phyloP scores from a whole-genome alignment of 2,113 vertebrate species.

The Orcinus orca region DNA sequence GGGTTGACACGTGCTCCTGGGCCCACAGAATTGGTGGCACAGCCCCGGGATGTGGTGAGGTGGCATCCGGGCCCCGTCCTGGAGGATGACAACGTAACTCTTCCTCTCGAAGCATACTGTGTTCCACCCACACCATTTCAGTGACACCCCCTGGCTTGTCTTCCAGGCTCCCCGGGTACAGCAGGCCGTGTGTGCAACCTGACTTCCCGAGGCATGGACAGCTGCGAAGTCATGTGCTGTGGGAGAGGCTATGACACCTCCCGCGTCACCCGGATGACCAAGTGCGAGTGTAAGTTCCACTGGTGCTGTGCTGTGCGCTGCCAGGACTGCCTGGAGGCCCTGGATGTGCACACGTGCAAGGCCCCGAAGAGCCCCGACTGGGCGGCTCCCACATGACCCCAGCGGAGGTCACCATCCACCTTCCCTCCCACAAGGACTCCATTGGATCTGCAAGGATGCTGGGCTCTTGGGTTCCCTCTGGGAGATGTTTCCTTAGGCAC shows the following conservation, averaged over 20 bases:
- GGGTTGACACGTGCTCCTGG: rapidly evolving
- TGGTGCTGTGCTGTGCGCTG: slow-evolving; percentile 97
- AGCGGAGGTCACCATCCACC: neutral
- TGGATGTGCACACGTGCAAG: slow-evolving; percentile 96
- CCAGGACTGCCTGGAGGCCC: slow-evolving; percentile 92
- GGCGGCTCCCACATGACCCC: slow-evolving; percentile 76
- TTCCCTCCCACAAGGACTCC: neutral
- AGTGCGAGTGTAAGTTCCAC: slow-evolving; percentile 97
- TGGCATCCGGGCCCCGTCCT: neutral
- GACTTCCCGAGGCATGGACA: slow-evolving; percentile 90
- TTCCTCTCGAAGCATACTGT: neutral
- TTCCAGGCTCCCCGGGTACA: slow-evolving; percentile 91
- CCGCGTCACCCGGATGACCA: slow-evolving; percentile 88
- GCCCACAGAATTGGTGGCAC: no score
- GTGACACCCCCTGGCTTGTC: neutral
- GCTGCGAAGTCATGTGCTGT: slow-evolving; percentile 98
- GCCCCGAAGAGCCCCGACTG: slow-evolving; percentile 85
- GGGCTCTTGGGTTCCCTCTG: neutral
- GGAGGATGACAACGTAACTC: neutral
- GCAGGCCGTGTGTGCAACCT: slow-evolving; percentile 93
- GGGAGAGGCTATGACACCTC: slow-evolving; percentile 95
- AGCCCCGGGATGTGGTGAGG: neutral
- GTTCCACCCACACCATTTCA: neutral
- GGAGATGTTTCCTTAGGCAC: neutral
- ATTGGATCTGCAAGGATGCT: slow-evolving; percentile 39